Conservation (phyloP, 2,113 vertebrate genomes). For the Panthera tigris region DNA sequence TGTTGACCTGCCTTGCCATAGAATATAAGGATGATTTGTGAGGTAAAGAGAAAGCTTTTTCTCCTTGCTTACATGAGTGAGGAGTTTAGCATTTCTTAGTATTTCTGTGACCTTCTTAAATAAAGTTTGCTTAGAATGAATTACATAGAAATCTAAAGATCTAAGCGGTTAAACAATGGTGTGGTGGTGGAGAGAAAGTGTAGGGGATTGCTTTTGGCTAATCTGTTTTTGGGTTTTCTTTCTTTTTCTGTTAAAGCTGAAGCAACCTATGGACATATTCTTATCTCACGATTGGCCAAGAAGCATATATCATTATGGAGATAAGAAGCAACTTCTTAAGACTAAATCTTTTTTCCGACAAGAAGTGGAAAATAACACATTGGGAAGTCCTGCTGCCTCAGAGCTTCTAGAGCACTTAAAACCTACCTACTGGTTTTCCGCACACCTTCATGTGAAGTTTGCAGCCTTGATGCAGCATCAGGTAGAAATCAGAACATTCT, state of each 20-base stretch:
- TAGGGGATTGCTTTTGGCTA: neutral
- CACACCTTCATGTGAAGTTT: slow-evolving; percentile 98
- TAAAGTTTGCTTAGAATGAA: neutral
- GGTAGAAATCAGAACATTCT: slow-evolving; percentile 82
- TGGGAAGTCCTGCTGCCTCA: slow-evolving; percentile 95
- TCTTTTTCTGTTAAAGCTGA: slow-evolving; percentile 86
- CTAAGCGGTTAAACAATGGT: neutral
- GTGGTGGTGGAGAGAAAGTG: neutral
- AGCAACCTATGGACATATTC: slow-evolving; percentile 94
- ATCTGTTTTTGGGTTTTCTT: slow-evolving; percentile 25
- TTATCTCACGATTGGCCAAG: slow-evolving; percentile 98
- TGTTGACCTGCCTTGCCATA: neutral
- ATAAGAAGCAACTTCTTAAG: slow-evolving; percentile 91
- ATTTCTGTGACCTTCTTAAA: neutral
- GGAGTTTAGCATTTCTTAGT: neutral
- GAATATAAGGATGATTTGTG: neutral
- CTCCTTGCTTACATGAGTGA: neutral
- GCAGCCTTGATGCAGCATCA: slow-evolving; percentile 95
- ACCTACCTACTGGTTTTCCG: slow-evolving; percentile 97
- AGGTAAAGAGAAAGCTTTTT: neutral
- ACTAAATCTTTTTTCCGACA: slow-evolving; percentile 95
- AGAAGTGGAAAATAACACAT: slow-evolving; percentile 94
- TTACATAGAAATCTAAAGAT: neutral
- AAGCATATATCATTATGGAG: slow-evolving; percentile 95
- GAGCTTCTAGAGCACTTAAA: slow-evolving; percentile 94